phyloP scores from a whole-genome alignment of 2,797 vertebrate genomes.

The Neostethus bicornis region DNA sequence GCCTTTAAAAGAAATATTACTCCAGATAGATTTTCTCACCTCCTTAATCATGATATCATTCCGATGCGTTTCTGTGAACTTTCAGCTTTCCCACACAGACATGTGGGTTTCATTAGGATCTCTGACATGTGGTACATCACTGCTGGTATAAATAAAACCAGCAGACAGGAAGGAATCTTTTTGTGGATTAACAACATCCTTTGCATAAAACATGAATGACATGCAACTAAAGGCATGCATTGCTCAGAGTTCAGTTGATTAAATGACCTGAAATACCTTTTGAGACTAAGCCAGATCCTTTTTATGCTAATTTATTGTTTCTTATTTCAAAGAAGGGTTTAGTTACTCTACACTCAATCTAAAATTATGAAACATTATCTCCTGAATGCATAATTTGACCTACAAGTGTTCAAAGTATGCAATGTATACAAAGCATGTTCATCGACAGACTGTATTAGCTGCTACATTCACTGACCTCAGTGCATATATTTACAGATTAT shows the following conservation, averaged over 20 bases:
- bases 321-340: slow-evolving; percentile 75
- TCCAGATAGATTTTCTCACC: not conserved
- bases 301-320: not conserved
- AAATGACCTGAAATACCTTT: not conserved
- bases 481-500: not conserved
- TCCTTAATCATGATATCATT: not conserved
- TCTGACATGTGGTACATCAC: slow-evolving; percentile 42
- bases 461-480: not conserved
- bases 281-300: not conserved
- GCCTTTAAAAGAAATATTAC: too few species aligned
- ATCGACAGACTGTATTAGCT: slow-evolving; percentile 1
- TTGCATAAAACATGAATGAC: slow-evolving; percentile 21
- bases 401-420: not conserved
- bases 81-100: slow-evolving; percentile 7
- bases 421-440: too few species aligned
- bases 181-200: slow-evolving; percentile 25
- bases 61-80: not conserved
- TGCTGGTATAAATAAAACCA: slow-evolving; percentile 9
- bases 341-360: slow-evolving; percentile 80
- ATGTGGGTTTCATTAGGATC: slow-evolving; percentile 48
- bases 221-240: not conserved
- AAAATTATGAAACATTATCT: not conserved
- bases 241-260: not conserved
- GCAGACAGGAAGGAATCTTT: slow-evolving; percentile 31
- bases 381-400: not conserved